A percentile compares a stretch with the other conserved stretches of the same genome.
phyloP scores from a whole-genome alignment of 2,888 invertebrate species.

The Gymnocheta viridis region DNA sequence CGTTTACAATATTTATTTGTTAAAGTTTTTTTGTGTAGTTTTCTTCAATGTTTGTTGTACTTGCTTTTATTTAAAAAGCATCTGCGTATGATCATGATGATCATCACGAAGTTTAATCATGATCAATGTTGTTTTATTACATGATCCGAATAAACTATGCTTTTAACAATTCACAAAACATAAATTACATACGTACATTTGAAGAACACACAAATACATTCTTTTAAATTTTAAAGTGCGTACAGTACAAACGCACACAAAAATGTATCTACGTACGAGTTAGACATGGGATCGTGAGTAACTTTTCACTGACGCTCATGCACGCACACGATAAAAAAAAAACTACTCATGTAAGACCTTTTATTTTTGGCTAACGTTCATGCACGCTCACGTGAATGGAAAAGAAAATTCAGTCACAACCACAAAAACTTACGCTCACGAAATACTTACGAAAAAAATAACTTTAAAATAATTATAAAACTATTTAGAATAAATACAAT shows the following conservation, averaged over 20 bases:
- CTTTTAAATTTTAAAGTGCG: background rate
- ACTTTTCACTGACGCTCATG: too few species aligned
- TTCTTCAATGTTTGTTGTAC: conserved; percentile 23
- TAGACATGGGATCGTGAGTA: too few species aligned
- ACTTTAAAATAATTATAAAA: too few species aligned
- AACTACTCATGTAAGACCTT: too few species aligned
- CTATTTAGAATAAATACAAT: too few species aligned
- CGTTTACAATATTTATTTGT: conserved; percentile 17
- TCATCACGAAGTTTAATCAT: conserved; percentile 41
- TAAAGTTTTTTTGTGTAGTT: background rate
- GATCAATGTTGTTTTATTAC: conserved; percentile 58
- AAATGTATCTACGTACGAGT: too few species aligned
- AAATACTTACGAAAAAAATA: too few species aligned
- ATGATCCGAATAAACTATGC: conserved; percentile 52
- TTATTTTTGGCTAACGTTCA: too few species aligned
- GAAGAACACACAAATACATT: background rate
- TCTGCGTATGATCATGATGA: conserved; percentile 24
- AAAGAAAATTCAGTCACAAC: too few species aligned
- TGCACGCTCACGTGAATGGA: too few species aligned
- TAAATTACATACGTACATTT: conserved; percentile 10
- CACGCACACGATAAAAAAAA: too few species aligned
- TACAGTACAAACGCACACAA: background rate
- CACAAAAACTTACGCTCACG: too few species aligned
- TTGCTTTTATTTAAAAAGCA: conserved; percentile 28
- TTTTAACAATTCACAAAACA: conserved; percentile 39